Evolutionary conservation across 2,888 invertebrate genomes (phyloP).

Genomic region (Anticlea derivata): DNA sequence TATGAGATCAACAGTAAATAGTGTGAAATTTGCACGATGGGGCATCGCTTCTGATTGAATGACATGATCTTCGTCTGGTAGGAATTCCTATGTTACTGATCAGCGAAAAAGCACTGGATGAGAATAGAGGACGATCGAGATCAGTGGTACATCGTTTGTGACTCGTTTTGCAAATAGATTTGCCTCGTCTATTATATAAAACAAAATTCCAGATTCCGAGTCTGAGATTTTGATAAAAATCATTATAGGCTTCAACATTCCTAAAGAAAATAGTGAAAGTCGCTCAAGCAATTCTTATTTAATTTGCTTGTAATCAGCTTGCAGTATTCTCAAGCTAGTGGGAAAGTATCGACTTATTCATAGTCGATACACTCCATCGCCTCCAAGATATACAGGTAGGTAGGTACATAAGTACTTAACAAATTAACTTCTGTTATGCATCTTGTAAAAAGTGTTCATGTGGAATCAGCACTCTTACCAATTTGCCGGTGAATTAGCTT

Average conservation of each 20-base stretch:
- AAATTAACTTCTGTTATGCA: slow-evolving; percentile 50
- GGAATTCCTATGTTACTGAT: slow-evolving; percentile 4
- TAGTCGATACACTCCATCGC: slow-evolving; percentile 42
- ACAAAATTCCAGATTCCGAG: too few species aligned
- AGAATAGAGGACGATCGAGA: too few species aligned
- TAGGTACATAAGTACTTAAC: slow-evolving; percentile 18
- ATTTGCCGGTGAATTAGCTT: slow-evolving; percentile 61
- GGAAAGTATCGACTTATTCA: slow-evolving; percentile 49
- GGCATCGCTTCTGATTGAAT: slow-evolving; percentile 12
- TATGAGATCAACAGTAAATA: slow-evolving; percentile 16
- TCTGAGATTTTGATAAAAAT: too few species aligned
- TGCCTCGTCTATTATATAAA: not conserved
- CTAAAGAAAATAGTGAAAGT: slow-evolving; percentile 27
- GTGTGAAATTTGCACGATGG: slow-evolving; percentile 5
- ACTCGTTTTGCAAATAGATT: slow-evolving; percentile 7
- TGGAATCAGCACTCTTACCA: slow-evolving; percentile 58
- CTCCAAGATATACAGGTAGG: slow-evolving; percentile 34
- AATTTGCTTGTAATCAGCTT: slow-evolving; percentile 25
- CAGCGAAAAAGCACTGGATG: too few species aligned
- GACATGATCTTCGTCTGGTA: slow-evolving; percentile 17
- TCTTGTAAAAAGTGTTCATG: slow-evolving; percentile 51
- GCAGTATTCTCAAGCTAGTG: slow-evolving; percentile 32
- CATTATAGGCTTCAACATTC: too few species aligned
- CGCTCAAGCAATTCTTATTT: slow-evolving; percentile 23
- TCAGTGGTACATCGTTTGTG: too few species aligned